Percentiles rank a stretch among this genome's conserved stretches.
These are phyloP conservation scores for Nemoura dubitans DNA, from an alignment of 2,888 invertebrate genomes.

Conservation along the genomic window DNA sequence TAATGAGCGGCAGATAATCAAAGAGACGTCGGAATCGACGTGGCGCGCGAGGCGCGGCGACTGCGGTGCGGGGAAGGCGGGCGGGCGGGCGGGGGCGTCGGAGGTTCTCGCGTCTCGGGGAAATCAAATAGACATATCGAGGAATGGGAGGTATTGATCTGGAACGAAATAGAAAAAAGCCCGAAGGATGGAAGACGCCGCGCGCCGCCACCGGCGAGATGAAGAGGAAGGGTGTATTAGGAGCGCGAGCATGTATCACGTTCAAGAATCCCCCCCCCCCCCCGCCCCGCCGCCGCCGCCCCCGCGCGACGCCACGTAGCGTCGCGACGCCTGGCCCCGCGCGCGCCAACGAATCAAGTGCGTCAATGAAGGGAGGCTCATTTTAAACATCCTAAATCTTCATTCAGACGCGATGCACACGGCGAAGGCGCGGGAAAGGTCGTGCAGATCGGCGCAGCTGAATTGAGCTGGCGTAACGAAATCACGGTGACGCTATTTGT, in stretches of 20 bases:
- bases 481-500: background rate
- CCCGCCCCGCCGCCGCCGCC: background rate
- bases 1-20: constrained; percentile 36
- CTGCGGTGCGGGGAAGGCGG: background rate
- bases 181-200: background rate
- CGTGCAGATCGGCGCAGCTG: background rate
- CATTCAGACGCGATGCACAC: background rate
- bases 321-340: background rate
- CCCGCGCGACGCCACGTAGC: background rate
- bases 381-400: constrained; percentile 12
- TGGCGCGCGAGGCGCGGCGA: background rate
- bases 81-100: background rate
- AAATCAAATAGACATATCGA: constrained; percentile 20
- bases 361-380: background rate
- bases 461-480: background rate
- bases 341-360: background rate
- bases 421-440: background rate
- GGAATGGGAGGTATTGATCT: constrained; percentile 31
- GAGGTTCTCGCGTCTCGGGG: background rate
- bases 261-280: background rate
- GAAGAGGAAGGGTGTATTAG: constrained; percentile 8
- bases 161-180: constrained; percentile 20
- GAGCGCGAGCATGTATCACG: constrained; percentile 7
- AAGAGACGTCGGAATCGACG: background rate
- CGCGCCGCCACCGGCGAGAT: background rate